These are phyloP conservation scores for Cottus gobio DNA, from an alignment of 2,113 vertebrate species.

Conservation along the genomic window DNA sequence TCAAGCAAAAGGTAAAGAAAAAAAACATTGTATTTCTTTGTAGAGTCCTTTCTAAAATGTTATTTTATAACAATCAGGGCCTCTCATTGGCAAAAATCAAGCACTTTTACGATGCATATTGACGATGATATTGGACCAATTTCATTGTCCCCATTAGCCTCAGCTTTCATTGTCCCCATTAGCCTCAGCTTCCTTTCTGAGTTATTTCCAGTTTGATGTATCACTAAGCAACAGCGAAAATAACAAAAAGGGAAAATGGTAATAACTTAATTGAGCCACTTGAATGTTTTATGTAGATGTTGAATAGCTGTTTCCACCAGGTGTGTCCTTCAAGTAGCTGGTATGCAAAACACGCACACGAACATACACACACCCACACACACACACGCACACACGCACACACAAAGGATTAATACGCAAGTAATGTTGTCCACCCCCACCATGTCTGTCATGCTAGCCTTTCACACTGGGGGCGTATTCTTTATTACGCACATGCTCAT, in stretches of 20 bases:
- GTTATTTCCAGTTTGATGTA: slow-evolving; percentile 45
- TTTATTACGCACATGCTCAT: slow-evolving; percentile 30
- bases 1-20: neutral
- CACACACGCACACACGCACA: slow-evolving; percentile 21
- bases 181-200: slow-evolving; percentile 12
- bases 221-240: slow-evolving; percentile 61
- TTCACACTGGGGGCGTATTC: slow-evolving; percentile 46
- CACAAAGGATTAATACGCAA: slow-evolving; percentile 52
- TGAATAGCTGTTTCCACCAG: slow-evolving; percentile 58
- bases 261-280: slow-evolving; percentile 61
- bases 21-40: neutral
- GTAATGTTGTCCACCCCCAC: slow-evolving; percentile 61
- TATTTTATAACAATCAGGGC: neutral
- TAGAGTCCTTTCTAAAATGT: neutral
- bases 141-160: neutral
- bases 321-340: slow-evolving; percentile 61
- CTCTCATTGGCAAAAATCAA: neutral
- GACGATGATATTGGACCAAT: too few relatives aligned
- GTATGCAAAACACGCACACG: slow-evolving; percentile 34
- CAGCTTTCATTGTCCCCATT: neutral
- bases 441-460: slow-evolving; percentile 64
- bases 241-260: slow-evolving; percentile 50
- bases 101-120: neutral
- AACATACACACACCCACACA: neutral
- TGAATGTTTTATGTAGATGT: slow-evolving; percentile 43